These are phyloP conservation scores for Camarhynchus parvulus DNA, from an alignment of 2,113 vertebrate species.

Conservation along the genomic window DNA sequence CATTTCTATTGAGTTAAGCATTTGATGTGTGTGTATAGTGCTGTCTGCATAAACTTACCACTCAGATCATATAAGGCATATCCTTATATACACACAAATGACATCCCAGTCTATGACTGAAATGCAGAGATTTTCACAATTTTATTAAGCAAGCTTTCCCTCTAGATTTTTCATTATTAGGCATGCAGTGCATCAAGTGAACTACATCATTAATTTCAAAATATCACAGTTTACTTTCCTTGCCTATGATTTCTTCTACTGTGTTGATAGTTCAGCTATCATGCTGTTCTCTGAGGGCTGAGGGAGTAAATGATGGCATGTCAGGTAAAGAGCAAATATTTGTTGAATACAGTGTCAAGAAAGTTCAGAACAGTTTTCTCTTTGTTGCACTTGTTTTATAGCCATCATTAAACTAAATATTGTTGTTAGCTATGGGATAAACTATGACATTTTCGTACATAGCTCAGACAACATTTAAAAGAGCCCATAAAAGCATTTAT, in stretches of 20 bases:
- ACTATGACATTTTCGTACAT: neutral
- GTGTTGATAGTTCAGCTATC: neutral
- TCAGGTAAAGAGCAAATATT: constrained; percentile 42
- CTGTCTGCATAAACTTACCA: neutral
- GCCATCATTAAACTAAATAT: constrained; percentile 30
- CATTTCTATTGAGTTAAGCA: neutral
- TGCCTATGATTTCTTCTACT: constrained; percentile 10
- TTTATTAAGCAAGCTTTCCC: neutral
- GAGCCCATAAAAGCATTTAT: constrained; percentile 26
- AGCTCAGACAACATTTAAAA: constrained; percentile 13
- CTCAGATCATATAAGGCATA: neutral
- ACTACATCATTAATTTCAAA: neutral
- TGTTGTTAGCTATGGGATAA: neutral
- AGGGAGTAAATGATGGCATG: neutral
- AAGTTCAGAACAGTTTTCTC: constrained; percentile 29
- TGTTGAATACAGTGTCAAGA: neutral
- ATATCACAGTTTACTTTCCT: constrained; percentile 4
- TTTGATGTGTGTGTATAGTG: neutral
- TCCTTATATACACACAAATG: neutral
- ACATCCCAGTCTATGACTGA: neutral
- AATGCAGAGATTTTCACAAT: neutral
- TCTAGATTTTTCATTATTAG: neutral
- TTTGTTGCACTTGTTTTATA: constrained; percentile 21
- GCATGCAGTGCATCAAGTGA: neutral
- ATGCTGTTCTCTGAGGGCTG: neutral